phyloP scores from a whole-genome alignment of 2,113 vertebrate genomes.

The Chaetura pelagica region DNA sequence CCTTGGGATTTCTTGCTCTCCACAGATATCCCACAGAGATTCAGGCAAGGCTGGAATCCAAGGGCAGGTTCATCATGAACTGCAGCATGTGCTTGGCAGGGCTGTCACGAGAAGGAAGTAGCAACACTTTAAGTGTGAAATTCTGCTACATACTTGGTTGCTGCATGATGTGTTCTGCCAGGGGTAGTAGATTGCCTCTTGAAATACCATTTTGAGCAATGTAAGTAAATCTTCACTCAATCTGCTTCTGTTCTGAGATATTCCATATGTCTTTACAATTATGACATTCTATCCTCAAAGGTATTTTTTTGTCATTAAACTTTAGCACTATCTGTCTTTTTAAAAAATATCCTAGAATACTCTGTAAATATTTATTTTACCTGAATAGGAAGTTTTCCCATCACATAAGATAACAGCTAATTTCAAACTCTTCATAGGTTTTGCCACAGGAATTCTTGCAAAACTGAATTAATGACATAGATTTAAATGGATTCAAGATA shows the following conservation, averaged over 20 bases:
- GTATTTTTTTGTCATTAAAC: not conserved
- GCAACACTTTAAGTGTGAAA: not conserved
- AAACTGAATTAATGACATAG: not conserved
- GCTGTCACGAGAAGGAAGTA: not conserved
- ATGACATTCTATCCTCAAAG: not conserved
- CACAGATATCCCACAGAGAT: not conserved
- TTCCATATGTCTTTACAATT: not conserved
- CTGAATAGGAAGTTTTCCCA: not conserved
- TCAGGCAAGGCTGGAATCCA: not conserved
- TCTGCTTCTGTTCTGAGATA: not conserved
- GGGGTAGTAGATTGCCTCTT: not conserved
- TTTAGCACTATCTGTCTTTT: not conserved
- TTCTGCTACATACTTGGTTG: not conserved
- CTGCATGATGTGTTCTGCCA: not conserved
- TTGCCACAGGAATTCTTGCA: not conserved
- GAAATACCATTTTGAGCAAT: not conserved
- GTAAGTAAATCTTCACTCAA: not conserved
- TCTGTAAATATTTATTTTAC: not conserved
- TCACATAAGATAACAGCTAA: not conserved
- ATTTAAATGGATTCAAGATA: not conserved
- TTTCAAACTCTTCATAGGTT: not conserved
- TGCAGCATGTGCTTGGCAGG: not conserved
- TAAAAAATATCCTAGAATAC: not conserved
- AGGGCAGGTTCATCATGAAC: not conserved
- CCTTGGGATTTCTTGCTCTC: not conserved